Evolutionary conservation across 1,140 invertebrate genomes (phyloP).

Genomic region (Drosophila watanabei): DNA sequence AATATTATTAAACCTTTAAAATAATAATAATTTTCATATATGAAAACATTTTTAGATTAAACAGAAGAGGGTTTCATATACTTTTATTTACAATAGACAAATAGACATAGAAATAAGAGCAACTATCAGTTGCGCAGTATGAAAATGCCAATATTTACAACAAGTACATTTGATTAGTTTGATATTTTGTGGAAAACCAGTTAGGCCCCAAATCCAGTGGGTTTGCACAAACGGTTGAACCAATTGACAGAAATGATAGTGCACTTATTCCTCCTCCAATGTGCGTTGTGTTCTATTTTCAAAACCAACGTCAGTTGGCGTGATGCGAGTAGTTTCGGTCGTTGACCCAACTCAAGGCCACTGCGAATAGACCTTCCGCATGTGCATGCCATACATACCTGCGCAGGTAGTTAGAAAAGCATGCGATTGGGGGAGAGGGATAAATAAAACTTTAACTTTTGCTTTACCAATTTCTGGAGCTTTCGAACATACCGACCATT

Average conservation of each 20-base stretch:
- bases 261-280: slow-evolving; percentile 21
- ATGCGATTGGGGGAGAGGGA: slow-evolving; percentile 8
- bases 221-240: slow-evolving; percentile 8
- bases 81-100: neutral
- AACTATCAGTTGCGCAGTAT: slow-evolving; percentile 13
- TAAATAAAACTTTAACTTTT: slow-evolving; percentile 11
- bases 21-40: neutral
- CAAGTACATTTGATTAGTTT: neutral
- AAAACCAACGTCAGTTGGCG: slow-evolving; percentile 17
- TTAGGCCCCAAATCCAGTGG: neutral
- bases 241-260: slow-evolving; percentile 20
- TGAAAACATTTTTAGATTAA: neutral
- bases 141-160: slow-evolving; percentile 7
- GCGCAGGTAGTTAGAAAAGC: slow-evolving; percentile 37
- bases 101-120: neutral
- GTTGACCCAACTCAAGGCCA: slow-evolving; percentile 42
- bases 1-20: neutral
- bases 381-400: slow-evolving; percentile 26
- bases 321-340: slow-evolving; percentile 25
- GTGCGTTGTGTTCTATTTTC: slow-evolving; percentile 25
- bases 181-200: slow-evolving; percentile 4
- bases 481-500: slow-evolving; percentile 44
- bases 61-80: neutral
- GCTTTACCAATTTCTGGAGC: slow-evolving; percentile 27
- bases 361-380: slow-evolving; percentile 6